Conservation (phyloP, 2,888 invertebrate species). For the Caenorhabditis becei region DNA sequence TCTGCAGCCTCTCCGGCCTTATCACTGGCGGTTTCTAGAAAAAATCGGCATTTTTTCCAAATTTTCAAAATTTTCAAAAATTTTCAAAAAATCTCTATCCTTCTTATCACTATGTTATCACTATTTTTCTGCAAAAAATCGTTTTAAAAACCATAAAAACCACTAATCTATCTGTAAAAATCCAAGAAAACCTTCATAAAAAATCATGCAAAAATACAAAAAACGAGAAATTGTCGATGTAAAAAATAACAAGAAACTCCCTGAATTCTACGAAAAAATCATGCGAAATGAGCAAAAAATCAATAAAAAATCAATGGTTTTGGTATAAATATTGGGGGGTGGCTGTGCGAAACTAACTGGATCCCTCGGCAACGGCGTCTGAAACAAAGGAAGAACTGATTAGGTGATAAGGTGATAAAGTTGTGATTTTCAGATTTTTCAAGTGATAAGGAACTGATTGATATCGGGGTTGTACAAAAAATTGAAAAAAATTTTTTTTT, state of each 20-base stretch:
- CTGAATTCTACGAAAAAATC: conserved; percentile 29
- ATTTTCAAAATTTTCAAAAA: background rate
- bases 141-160: background rate
- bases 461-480: background rate
- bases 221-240: background rate
- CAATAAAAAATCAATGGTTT: conserved; percentile 16
- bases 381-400: background rate
- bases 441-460: background rate
- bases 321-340: conserved; percentile 38
- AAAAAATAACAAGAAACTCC: conserved; percentile 26
- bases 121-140: background rate
- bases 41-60: background rate
- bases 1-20: conserved; percentile 23
- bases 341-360: conserved; percentile 45
- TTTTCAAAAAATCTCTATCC: background rate
- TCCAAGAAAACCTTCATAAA: background rate
- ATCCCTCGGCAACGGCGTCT: conserved; percentile 48
- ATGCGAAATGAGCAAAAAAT: conserved; percentile 18
- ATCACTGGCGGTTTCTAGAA: conserved; percentile 21
- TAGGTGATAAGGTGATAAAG: background rate
- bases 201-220: conserved; percentile 4
- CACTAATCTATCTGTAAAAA: conserved; percentile 7
- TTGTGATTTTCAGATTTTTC: background rate
- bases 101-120: background rate
- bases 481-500: background rate